Evolutionary conservation across 1,140 invertebrate species (phyloP).

Genomic region (Telenomus remus): DNA sequence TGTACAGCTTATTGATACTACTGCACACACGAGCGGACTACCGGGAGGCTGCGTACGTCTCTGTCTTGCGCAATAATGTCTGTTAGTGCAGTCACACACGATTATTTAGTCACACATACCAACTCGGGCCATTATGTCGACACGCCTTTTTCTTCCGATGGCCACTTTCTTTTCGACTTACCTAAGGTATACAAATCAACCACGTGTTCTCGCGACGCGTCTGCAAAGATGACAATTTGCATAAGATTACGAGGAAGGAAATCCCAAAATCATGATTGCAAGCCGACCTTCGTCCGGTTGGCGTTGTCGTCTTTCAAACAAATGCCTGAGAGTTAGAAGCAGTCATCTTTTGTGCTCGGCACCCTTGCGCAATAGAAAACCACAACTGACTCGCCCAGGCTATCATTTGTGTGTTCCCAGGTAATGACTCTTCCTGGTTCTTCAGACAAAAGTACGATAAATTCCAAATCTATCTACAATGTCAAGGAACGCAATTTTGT

Average conservation of each 20-base stretch:
- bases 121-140: conserved; percentile 53
- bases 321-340: conserved; percentile 7
- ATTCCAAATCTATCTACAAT: too few relatives aligned
- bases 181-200: conserved; percentile 60
- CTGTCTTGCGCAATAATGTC: conserved; percentile 52
- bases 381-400: too few relatives aligned
- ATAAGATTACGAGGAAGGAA: conserved; percentile 28
- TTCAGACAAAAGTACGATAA: too few relatives aligned
- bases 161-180: conserved; percentile 67
- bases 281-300: background rate
- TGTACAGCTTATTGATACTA: conserved; percentile 37
- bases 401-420: too few relatives aligned
- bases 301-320: background rate
- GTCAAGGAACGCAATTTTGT: too few relatives aligned
- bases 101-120: conserved; percentile 59
- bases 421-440: too few relatives aligned
- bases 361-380: too few relatives aligned
- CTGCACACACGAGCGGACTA: conserved; percentile 30
- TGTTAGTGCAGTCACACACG: conserved; percentile 29
- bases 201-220: conserved; percentile 65
- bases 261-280: conserved; percentile 13
- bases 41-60: conserved; percentile 48
- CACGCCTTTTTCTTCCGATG: conserved; percentile 63
- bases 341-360: background rate
- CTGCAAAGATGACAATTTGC: conserved; percentile 42